Evolutionary conservation across 2,113 vertebrate genomes (phyloP), one percentile per base, ranked within the genome.

Genomic region (Budorcas taxicolor): DNA sequence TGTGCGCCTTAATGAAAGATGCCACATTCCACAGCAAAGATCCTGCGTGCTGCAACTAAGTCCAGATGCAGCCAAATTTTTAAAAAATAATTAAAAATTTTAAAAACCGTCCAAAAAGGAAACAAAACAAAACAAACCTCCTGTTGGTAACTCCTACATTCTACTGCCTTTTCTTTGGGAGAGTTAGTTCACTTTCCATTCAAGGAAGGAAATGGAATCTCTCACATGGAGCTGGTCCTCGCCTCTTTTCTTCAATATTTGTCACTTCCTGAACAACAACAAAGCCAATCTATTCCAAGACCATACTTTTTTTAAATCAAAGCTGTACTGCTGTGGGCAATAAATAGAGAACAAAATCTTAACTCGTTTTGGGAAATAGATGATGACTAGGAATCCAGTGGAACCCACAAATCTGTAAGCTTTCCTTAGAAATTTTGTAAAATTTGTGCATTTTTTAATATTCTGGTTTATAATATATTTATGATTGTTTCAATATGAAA

Each of bases 401-500:
- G 55, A 96, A 92, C 19, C 31, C 89, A 55, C 14, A 78, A 33
- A 89, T 67, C 33, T 60, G 3, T 60, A 74, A 90, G 53, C 50
- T 23, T 62, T 94, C 21, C 57, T 81, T 25, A 55, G n/a, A 81
- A 62, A 27, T 96, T 94, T 91, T 82, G 2, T 23, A 60, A 60
- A 97, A 50, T 81, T 29, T 86, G 8, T 78, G 40, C 21, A 96
- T 62, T 45, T 76, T 76, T 89, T 94, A 97, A 12, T 6, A n/a
- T 78, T 88, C 33, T 91, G 21, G 9, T 47, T 15, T 45, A 43
- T 55, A 93, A 88, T 25, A 36, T 47, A 62, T 10, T 88, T 64
- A 90, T 95, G 13, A 76, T 88, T 90, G 33, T 76, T 95, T 89
- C 57, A 86, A 43, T 95, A 62, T n/a, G 43, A 97, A 95, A 94